Percentiles rank a stretch among this genome's conserved stretches.
phyloP scores from a whole-genome alignment of 37 sponge, comb jelly and placozoan species.

The Oscarella lobularis region DNA sequence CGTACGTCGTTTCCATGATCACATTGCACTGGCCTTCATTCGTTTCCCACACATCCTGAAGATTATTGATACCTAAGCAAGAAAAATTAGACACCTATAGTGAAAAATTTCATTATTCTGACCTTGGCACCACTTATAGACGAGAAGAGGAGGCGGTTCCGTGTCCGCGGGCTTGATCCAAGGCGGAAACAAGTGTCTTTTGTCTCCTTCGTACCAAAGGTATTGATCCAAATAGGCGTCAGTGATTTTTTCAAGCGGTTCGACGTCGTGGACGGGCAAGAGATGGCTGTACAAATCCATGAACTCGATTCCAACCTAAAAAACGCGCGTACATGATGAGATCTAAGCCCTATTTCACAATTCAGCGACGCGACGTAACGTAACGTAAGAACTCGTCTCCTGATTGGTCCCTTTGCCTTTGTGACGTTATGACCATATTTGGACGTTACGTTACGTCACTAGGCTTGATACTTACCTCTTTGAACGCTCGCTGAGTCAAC shows the following conservation, averaged over 20 bases:
- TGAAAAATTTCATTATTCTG: not conserved
- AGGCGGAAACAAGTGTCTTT: conserved; percentile 92
- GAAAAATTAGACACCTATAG: not conserved
- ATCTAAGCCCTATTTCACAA: not conserved
- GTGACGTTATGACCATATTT: too few relatives aligned
- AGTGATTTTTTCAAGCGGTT: conserved; percentile 99
- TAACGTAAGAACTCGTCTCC: too few relatives aligned
- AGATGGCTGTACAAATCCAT: conserved; percentile 99
- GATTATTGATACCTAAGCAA: conserved; percentile 75
- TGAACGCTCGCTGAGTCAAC: conserved; percentile 95
- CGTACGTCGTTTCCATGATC: conserved; percentile 87
- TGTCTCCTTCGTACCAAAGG: conserved; percentile 99
- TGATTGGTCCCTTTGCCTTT: too few relatives aligned
- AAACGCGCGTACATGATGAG: not conserved
- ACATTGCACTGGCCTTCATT: conserved; percentile 95
- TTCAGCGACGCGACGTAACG: too few relatives aligned
- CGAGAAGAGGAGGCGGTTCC: conserved; percentile 93
- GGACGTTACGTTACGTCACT: too few relatives aligned
- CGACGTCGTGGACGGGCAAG: conserved; percentile 92
- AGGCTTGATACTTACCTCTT: conserved; percentile 81
- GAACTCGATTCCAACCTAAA: conserved; percentile 90
- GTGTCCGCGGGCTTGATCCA: conserved; percentile 99
- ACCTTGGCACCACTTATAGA: conserved; percentile 99
- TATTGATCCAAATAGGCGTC: conserved; percentile 99
- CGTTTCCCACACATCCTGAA: conserved; percentile 95